Evolutionary conservation across 2,113 vertebrate species (phyloP).

Genomic region (Callospermophilus lateralis): DNA sequence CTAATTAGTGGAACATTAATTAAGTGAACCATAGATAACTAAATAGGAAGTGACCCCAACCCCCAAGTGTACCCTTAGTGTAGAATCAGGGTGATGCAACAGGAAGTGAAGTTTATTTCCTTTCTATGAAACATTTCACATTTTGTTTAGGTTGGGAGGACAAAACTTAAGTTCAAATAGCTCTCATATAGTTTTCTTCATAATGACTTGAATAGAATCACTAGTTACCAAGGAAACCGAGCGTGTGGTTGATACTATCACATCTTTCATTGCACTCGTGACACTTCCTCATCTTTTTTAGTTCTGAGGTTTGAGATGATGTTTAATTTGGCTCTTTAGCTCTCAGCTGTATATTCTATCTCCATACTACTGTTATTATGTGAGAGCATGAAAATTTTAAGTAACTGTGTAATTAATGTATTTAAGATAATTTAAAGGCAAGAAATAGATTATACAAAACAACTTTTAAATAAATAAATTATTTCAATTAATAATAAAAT

Average conservation of each 20-base stretch:
- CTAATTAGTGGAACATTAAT: neutral
- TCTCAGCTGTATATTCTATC: neutral
- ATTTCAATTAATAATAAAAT: neutral
- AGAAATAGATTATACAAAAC: neutral
- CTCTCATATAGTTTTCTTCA: neutral
- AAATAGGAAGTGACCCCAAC: neutral
- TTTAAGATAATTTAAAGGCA: conserved; percentile 2
- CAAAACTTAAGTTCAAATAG: neutral
- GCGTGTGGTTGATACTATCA: neutral
- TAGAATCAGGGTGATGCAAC: neutral
- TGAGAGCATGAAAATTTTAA: neutral
- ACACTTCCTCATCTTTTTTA: neutral
- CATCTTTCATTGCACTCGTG: neutral
- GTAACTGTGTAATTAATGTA: neutral
- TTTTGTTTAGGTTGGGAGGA: neutral
- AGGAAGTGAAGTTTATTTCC: neutral
- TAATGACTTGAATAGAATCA: neutral
- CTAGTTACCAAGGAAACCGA: neutral
- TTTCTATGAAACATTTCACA: neutral
- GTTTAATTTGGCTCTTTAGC: neutral
- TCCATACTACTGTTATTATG: neutral
- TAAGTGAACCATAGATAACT: neutral
- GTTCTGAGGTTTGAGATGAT: neutral
- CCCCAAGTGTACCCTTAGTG: neutral
- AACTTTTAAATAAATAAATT: neutral